phyloP scores from a whole-genome alignment of 1,140 invertebrate genomes.

The Ephestia elutella region DNA sequence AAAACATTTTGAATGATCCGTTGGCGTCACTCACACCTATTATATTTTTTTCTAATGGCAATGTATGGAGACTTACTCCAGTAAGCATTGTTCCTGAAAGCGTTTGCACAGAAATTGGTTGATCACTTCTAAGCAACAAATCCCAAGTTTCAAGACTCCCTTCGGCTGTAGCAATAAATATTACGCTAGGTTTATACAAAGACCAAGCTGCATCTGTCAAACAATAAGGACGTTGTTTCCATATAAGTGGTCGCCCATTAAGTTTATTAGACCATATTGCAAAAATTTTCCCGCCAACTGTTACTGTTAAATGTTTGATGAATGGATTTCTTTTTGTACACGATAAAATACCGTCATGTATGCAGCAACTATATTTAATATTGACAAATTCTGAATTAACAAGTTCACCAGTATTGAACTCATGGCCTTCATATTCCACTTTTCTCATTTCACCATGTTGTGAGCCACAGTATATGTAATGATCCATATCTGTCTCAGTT shows the following conservation, averaged over 20 bases:
- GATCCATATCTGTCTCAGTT: slow-evolving; percentile 56
- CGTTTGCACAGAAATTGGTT: slow-evolving; percentile 59
- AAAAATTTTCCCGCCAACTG: slow-evolving; percentile 66
- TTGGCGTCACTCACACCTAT: slow-evolving; percentile 76
- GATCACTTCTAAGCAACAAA: slow-evolving; percentile 58
- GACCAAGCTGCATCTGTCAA: slow-evolving; percentile 63
- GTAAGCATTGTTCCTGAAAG: slow-evolving; percentile 67
- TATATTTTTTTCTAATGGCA: slow-evolving; percentile 68
- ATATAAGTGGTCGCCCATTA: slow-evolving; percentile 43
- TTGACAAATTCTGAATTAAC: slow-evolving; percentile 74
- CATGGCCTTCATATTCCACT: slow-evolving; percentile 77
- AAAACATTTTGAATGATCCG: slow-evolving; percentile 77
- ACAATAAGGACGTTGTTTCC: slow-evolving; percentile 57
- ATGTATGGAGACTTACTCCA: slow-evolving; percentile 71
- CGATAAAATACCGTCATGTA: slow-evolving; percentile 81
- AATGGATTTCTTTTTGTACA: slow-evolving; percentile 75
- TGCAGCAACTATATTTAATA: slow-evolving; percentile 64
- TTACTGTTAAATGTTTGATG: slow-evolving; percentile 71
- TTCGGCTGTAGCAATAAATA: slow-evolving; percentile 58
- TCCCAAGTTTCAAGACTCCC: slow-evolving; percentile 66
- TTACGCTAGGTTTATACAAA: slow-evolving; percentile 59
- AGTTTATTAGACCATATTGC: slow-evolving; percentile 63
- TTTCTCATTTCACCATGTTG: slow-evolving; percentile 72
- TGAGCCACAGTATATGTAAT: slow-evolving; percentile 55
- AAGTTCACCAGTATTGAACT: slow-evolving; percentile 74